Evolutionary conservation across 2,797 vertebrate species (phyloP).

Genomic region (Chiloscyllium punctatum): DNA sequence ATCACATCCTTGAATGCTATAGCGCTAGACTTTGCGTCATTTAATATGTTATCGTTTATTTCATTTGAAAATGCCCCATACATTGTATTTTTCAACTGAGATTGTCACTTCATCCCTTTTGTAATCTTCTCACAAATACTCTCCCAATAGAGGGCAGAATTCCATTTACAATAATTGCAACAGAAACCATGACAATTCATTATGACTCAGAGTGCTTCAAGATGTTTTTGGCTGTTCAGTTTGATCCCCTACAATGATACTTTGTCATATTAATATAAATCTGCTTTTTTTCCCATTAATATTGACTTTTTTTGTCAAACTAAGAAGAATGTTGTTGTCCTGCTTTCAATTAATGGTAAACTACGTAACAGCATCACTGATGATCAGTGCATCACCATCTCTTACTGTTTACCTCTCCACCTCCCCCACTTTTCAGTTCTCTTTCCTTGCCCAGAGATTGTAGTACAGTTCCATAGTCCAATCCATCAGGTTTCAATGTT

Average conservation of each 20-base stretch:
- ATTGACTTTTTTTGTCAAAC: too few species aligned
- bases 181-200: background rate
- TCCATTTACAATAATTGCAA: slow-evolving; percentile 4
- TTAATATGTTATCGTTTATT: background rate
- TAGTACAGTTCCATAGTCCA: background rate
- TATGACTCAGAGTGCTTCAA: background rate
- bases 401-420: background rate
- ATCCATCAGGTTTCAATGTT: background rate
- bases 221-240: background rate
- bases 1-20: background rate
- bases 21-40: background rate
- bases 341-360: background rate
- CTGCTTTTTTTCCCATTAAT: too few species aligned
- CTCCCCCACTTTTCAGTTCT: too few species aligned
- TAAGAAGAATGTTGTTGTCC: background rate
- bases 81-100: background rate
- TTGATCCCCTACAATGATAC: background rate
- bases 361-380: background rate
- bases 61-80: background rate
- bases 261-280: too few species aligned
- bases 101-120: background rate
- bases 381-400: background rate
- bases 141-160: slow-evolving; percentile 22
- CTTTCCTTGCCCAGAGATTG: background rate
- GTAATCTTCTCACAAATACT: background rate